Evolutionary conservation across 2,888 invertebrate species (phyloP), one percentile per base, ranked within the genome.

Genomic region (Oxytorus armatus): DNA sequence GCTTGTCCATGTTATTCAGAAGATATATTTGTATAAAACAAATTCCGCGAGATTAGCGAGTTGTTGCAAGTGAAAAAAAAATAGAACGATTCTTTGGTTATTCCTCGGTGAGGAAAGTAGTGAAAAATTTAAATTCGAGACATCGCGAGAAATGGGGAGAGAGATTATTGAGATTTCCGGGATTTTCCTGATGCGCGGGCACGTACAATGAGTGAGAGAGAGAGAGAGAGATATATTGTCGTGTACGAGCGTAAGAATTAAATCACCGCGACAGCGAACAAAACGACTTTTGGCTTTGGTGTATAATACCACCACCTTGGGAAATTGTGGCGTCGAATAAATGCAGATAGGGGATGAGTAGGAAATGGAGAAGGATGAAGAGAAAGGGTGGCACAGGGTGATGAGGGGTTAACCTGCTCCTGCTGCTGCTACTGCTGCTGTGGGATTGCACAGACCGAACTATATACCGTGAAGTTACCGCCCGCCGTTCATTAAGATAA

Each of bases 401-500:
- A 65, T 44, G 53, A 51, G 53, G 65, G 65, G 25, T 65, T 57
- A 61, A 63, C 33, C 57, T 68, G 36, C 49, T 29, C 25, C 42
- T 65, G 53, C 51, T 29, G 29, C 29, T 29, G 29, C 29, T 29
- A 5, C 29, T 29, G 29, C 29, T 29, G 29, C 29, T 29, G 29
- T 5, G 63, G 36, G 63, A 7, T 36, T 63, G 23, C 39, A 44
- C 53, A 51, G 21, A 18, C 5, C 53, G n/a, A 16, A 69, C 59
- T 49, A 21, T 47, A 16, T 55, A 47, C 53, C 53, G 21, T 29
- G 33, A 29, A 47, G 61, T 47, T 63, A 16, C 29, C 70, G 55
- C 70, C 65, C 70, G 81, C 77, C 79, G 81, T 86, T 85, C 86
- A 84, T 85, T 85, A 84, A 83, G 85, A 87, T 87, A 89, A 89